phyloP scores from a whole-genome alignment of 2,888 invertebrate genomes.

The Synanthedon tipuliformis region DNA sequence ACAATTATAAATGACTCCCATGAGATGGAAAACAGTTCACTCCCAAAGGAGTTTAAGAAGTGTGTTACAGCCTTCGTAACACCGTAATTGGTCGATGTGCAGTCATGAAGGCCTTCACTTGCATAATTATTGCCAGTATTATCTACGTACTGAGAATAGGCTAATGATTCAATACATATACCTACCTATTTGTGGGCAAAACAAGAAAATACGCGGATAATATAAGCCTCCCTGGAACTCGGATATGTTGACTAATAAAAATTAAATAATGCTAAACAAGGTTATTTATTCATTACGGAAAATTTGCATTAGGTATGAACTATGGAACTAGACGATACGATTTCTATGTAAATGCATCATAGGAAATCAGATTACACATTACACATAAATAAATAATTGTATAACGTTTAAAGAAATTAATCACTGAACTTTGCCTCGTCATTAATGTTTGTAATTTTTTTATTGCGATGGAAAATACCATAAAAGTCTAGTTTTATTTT shows the following conservation, averaged over 20 bases:
- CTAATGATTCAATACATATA: slow-evolving; percentile 19
- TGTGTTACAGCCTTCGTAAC: slow-evolving; percentile 24
- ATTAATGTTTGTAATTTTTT: too few species aligned
- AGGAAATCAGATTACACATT: not conserved
- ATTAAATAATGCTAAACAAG: not conserved
- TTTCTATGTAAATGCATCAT: not conserved
- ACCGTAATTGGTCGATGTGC: slow-evolving; percentile 23
- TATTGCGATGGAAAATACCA: too few species aligned
- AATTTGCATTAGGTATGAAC: not conserved
- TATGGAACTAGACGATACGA: not conserved
- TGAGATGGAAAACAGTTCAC: not conserved
- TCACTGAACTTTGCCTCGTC: not conserved
- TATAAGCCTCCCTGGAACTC: not conserved
- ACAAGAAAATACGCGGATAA: not conserved
- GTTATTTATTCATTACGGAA: not conserved
- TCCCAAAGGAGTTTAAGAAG: not conserved
- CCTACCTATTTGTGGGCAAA: slow-evolving; percentile 1
- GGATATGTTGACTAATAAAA: not conserved
- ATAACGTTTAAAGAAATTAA: not conserved
- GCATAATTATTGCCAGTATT: slow-evolving; percentile 21
- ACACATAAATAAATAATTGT: not conserved
- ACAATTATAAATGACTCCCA: too few species aligned
- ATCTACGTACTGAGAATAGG: slow-evolving; percentile 8
- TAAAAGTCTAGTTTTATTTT: too few species aligned
- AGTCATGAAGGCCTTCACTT: slow-evolving; percentile 22